phyloP scores from a whole-genome alignment of 2,888 invertebrate genomes.

The Acrocera orbiculus region DNA sequence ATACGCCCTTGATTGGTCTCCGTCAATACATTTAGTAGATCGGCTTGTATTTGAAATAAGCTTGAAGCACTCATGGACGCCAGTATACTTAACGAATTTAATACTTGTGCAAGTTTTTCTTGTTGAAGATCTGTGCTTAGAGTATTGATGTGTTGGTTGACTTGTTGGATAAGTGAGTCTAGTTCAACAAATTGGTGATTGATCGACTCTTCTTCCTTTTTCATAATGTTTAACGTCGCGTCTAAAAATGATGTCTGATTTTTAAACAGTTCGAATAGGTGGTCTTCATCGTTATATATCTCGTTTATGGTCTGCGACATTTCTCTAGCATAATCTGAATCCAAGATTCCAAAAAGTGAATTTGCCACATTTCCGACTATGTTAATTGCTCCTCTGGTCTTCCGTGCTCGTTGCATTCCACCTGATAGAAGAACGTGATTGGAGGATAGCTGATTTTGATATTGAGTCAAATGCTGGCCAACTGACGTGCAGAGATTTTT shows the following conservation, averaged over 20 bases:
- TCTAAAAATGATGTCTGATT: constrained; percentile 3
- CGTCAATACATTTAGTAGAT: not conserved
- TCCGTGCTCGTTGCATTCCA: not conserved
- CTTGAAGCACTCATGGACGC: not conserved
- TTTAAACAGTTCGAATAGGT: not conserved
- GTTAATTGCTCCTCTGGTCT: constrained; percentile 1
- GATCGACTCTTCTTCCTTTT: not conserved
- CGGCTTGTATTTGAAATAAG: not conserved
- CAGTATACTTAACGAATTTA: not conserved
- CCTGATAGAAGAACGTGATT: not conserved
- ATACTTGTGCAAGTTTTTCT: not conserved
- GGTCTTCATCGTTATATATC: not conserved
- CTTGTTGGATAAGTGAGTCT: not conserved
- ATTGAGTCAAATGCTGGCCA: not conserved
- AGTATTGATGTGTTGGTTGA: not conserved
- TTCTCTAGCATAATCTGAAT: constrained; percentile 1
- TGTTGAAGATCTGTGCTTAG: not conserved
- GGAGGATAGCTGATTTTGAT: not conserved
- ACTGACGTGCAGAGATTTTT: not conserved
- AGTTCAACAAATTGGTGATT: not conserved
- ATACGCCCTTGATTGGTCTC: not conserved
- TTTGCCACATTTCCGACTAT: not conserved
- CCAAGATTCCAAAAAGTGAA: constrained; percentile 2
- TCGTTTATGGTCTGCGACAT: constrained; percentile 1
- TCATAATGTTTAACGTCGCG: constrained; percentile 1